These are phyloP conservation scores for Rhabditoides inermis DNA, from an alignment of 2,888 invertebrate species.

Conservation along the genomic window DNA sequence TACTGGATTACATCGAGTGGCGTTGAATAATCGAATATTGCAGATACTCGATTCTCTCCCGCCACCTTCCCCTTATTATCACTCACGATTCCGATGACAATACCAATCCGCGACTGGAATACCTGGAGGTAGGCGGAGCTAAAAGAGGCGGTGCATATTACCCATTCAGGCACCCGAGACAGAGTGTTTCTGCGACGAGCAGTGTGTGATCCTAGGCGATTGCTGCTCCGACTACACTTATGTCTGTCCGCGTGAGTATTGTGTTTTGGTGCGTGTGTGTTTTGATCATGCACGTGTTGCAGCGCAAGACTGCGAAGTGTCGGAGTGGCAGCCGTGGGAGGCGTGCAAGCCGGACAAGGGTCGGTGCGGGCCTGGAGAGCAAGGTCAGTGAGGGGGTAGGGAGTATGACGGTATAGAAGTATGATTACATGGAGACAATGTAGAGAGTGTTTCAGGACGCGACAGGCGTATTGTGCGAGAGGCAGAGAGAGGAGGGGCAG, in stretches of 20 bases:
- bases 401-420: too few species aligned
- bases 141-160: too few species aligned
- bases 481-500: conserved; percentile 27
- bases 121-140: conserved; percentile 9
- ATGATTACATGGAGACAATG: too few species aligned
- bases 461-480: too few species aligned
- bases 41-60: conserved; percentile 40
- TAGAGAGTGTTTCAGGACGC: too few species aligned
- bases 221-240: conserved; percentile 46
- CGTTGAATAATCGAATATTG: background rate
- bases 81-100: conserved; percentile 8
- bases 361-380: conserved; percentile 31
- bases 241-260: conserved; percentile 39
- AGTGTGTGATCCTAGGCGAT: conserved; percentile 36
- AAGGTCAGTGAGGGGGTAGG: too few species aligned
- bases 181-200: conserved; percentile 45
- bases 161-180: conserved; percentile 20
- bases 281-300: conserved; percentile 3
- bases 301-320: conserved; percentile 40
- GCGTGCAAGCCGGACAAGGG: conserved; percentile 28
- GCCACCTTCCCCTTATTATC: conserved; percentile 34
- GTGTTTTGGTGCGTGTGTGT: too few species aligned
- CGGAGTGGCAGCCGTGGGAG: conserved; percentile 34
- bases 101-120: background rate
- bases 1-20: background rate